A percentile compares a stretch with the other conserved stretches of the same genome.
Conservation (phyloP, 2,888 invertebrate species). For the Eledona agricola region DNA sequence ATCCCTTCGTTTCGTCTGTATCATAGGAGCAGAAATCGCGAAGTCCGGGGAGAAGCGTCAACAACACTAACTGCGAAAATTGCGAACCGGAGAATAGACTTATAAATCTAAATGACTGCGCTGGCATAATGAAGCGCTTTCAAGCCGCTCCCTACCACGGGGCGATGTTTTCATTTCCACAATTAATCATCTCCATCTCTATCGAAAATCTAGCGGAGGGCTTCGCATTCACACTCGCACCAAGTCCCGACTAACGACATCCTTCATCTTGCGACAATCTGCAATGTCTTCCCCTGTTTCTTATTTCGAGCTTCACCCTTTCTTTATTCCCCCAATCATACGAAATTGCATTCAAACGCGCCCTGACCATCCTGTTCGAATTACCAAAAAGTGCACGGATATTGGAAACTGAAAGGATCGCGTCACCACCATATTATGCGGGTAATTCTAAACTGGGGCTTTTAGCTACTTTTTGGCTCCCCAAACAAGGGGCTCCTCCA, state of each 20-base stretch:
- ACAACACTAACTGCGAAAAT: constrained; percentile 43
- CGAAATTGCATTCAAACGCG: background rate
- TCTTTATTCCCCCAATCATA: constrained; percentile 30
- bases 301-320: constrained; percentile 41
- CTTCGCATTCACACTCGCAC: constrained; percentile 37
- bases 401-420: constrained; percentile 20
- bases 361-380: constrained; percentile 16
- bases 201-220: constrained; percentile 43
- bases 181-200: constrained; percentile 46
- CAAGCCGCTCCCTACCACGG: constrained; percentile 40
- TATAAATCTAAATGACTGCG: constrained; percentile 45
- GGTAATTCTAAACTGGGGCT: constrained; percentile 29
- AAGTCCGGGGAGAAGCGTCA: constrained; percentile 39
- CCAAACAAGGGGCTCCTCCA: constrained; percentile 17
- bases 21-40: constrained; percentile 36
- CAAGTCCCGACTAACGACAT: constrained; percentile 40
- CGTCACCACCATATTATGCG: constrained; percentile 24
- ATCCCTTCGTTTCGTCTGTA: constrained; percentile 34
- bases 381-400: constrained; percentile 10
- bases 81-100: constrained; percentile 44
- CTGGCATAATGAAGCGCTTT: constrained; percentile 45
- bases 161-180: constrained; percentile 46
- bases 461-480: constrained; percentile 24
- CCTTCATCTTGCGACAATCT: constrained; percentile 42
- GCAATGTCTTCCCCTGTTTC: constrained; percentile 39